Conservation (phyloP, 1,140 invertebrate genomes). For the Euura saliciscinereae region DNA sequence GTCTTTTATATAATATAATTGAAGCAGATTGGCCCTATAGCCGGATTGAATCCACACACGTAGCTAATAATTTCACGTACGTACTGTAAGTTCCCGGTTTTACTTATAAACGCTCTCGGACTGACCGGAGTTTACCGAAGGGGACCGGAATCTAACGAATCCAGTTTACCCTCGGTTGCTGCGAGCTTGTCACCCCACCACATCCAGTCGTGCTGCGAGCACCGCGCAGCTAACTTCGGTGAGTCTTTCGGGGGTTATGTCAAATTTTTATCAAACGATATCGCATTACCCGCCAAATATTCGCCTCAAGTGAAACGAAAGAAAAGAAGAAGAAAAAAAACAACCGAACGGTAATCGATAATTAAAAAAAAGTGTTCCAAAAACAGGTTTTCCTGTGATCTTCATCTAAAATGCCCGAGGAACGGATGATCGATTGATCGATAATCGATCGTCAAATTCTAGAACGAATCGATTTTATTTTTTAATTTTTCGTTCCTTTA, state of each 20-base stretch:
- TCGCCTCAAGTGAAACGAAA: too few species aligned
- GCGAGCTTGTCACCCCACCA: slow-evolving; percentile 38
- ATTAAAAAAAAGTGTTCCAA: too few species aligned
- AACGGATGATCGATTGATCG: too few species aligned
- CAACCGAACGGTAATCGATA: too few species aligned
- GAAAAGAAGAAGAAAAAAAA: too few species aligned
- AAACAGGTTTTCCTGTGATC: too few species aligned
- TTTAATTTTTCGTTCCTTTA: too few species aligned
- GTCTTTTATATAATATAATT: slow-evolving; percentile 1
- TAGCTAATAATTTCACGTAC: not conserved
- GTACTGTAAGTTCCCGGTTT: not conserved
- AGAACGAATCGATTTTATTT: too few species aligned
- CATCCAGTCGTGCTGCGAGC: slow-evolving; percentile 52
- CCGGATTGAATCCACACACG: not conserved
- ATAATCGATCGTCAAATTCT: too few species aligned
- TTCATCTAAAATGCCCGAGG: too few species aligned
- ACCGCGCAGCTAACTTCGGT: slow-evolving; percentile 37
- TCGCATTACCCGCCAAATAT: too few species aligned
- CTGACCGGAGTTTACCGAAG: slow-evolving; percentile 25
- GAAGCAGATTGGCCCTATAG: not conserved
- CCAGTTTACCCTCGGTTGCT: slow-evolving; percentile 42
- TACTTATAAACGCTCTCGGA: slow-evolving; percentile 9
- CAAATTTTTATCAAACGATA: too few species aligned
- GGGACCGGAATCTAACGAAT: slow-evolving; percentile 30
- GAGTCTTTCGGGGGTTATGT: slow-evolving; percentile 14